Percentiles rank a stretch among this genome's conserved stretches.
Evolutionary conservation across 2,797 vertebrate species (phyloP).

Genomic region (Phataginus tetradactyla): DNA sequence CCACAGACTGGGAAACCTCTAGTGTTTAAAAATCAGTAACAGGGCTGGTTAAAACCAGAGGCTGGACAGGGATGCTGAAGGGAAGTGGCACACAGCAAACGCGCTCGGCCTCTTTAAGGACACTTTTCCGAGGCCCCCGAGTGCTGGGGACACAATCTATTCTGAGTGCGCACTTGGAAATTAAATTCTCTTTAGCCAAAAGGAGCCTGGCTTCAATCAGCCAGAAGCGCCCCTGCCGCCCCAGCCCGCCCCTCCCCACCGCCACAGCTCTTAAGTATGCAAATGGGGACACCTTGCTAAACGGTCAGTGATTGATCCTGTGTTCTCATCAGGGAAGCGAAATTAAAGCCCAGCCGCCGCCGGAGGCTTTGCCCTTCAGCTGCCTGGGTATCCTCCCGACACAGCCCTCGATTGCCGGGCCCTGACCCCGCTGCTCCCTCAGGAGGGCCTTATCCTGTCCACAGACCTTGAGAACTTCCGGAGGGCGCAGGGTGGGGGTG

Average conservation of each 20-base stretch:
- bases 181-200: conserved; percentile 34
- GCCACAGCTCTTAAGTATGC: conserved; percentile 59
- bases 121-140: not conserved
- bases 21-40: not conserved
- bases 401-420: not conserved
- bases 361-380: not conserved
- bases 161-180: not conserved
- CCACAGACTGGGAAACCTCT: not conserved
- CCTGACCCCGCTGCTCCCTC: not conserved
- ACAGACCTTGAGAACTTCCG: conserved; percentile 24
- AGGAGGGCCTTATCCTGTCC: not conserved
- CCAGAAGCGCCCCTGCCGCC: not conserved
- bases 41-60: not conserved
- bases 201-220: conserved; percentile 46
- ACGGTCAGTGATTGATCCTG: conserved; percentile 68
- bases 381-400: not conserved
- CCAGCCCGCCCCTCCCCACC: not conserved
- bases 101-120: not conserved
- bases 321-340: conserved; percentile 59
- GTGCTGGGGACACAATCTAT: not conserved
- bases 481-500: accelerated
- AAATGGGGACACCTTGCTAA: conserved; percentile 63
- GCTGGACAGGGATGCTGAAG: not conserved
- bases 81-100: not conserved
- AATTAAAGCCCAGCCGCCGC: conserved; percentile 51